A percentile compares a stretch with the other conserved stretches of the same genome.
phyloP scores from a whole-genome alignment of 1,140 invertebrate genomes.

The Calephelis nemesis region DNA sequence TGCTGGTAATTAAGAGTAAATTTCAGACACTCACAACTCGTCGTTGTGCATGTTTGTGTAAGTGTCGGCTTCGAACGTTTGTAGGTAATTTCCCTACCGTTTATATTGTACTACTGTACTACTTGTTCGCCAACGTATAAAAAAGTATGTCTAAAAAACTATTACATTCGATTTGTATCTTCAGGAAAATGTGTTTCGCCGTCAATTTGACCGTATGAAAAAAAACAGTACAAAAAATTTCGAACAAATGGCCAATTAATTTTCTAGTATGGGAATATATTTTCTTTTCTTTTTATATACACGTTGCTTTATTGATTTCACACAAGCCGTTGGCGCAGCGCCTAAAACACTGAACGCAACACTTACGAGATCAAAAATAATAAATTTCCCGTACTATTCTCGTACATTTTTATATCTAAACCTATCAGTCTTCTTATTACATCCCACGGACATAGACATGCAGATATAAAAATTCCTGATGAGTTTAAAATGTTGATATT shows the following conservation, averaged over 20 bases:
- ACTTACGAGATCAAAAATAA: conserved; percentile 45
- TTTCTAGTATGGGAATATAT: conserved; percentile 6
- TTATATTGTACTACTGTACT: too few relatives aligned
- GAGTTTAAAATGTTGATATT: not conserved
- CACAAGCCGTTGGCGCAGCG: conserved; percentile 55
- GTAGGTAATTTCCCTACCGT: too few relatives aligned
- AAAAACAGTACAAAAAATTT: too few relatives aligned
- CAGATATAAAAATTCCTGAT: conserved; percentile 10
- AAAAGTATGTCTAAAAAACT: too few relatives aligned
- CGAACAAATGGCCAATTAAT: not conserved
- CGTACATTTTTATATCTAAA: conserved; percentile 30
- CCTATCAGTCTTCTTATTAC: conserved; percentile 24
- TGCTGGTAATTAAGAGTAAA: too few relatives aligned
- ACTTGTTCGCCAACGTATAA: too few relatives aligned
- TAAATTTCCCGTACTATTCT: conserved; percentile 55
- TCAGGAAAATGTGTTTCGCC: too few relatives aligned
- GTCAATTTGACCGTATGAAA: too few relatives aligned
- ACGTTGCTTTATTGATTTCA: conserved; percentile 12
- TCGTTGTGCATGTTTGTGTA: too few relatives aligned
- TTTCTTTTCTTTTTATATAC: conserved; percentile 1
- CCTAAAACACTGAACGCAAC: conserved; percentile 51
- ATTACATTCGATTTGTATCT: too few relatives aligned
- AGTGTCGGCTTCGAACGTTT: too few relatives aligned
- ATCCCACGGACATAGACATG: conserved; percentile 10
- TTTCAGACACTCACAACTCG: too few relatives aligned